Evolutionary conservation across 2,797 vertebrate species (phyloP), one percentile per base, ranked within the genome.

Genomic region (Gobionotothen gibberifrons): DNA sequence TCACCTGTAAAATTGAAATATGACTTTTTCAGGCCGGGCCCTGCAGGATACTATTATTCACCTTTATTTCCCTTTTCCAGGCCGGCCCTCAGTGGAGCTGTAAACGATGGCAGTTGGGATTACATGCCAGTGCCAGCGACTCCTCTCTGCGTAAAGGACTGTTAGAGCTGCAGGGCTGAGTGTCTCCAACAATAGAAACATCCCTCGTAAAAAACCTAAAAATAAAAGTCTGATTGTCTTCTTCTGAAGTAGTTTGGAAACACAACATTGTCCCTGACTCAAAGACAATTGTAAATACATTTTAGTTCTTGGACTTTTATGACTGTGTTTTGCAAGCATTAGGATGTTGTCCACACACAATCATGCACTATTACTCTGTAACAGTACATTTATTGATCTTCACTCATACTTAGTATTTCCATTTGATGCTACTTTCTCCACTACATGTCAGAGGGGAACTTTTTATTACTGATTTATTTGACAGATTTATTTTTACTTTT

Each of bases 41-140:
- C 68, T 68, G 67, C 76, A 83, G 85, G 76, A 81, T 67, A 42
- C 63, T 14, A 71, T 88, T 75, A 80, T 84, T 85, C 84, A 85
- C 78, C 81, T 85, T 78, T 70, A 76, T 79, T 84, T 85, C 76
- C 47, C 58, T 72, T 72, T 82, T 85, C 53, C 63, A 46, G 44
- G 12, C 46, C 42, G 17, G 77, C 57, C 60, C 79, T 87, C 84
- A 22, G 64, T 42, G 76, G 85, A 78, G 74, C 86, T 51, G 71
- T 70, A 74, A 85, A 72, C 81, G 76, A 86, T 77, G 79, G 80
- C 78, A 82, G 83, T 82, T 77, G 74, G 79, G 76, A 74, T 79
- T 78, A 44, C 73, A 3, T 63, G 83, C 78, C 66, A 74, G 64
- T 87, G 81, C 86, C 87, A 89, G 85, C 7, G 56, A 79, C 55